Conservation (phyloP, 1,140 invertebrate genomes). For the Paramacrobiotus metropolitanus region DNA sequence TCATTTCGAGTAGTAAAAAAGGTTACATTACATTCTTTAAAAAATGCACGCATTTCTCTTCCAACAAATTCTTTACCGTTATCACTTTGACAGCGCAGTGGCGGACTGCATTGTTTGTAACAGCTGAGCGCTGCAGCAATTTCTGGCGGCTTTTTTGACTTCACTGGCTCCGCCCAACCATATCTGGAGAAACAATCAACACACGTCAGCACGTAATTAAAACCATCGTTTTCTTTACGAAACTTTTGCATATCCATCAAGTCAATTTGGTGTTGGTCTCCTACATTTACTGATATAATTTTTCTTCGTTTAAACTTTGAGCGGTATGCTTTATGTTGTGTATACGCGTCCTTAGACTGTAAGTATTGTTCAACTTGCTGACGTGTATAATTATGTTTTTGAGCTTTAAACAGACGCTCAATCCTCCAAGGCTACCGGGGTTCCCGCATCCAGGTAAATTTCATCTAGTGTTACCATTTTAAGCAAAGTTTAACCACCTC, state of each 20-base stretch:
- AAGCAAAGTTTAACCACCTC: no score
- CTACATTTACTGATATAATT: conserved; percentile 7
- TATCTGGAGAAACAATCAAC: conserved; percentile 15
- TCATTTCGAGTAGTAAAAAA: background rate
- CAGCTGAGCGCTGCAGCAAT: conserved; percentile 10
- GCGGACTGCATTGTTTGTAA: conserved; percentile 6
- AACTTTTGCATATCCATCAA: conserved; percentile 12
- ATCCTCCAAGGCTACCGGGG: background rate
- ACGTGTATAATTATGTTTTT: background rate
- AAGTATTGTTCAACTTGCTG: background rate
- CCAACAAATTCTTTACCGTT: background rate
- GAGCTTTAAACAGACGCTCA: background rate
- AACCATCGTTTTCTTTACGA: conserved; percentile 12
- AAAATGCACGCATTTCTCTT: background rate
- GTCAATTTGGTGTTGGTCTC: conserved; percentile 15
- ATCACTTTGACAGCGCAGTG: background rate
- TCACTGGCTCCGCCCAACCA: conserved; percentile 13
- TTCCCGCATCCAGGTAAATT: background rate
- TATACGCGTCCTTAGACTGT: background rate
- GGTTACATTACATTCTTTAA: background rate
- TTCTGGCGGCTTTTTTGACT: conserved; percentile 10
- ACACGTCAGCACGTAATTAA: conserved; percentile 13
- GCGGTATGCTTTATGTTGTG: background rate
- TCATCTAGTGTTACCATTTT: no score
- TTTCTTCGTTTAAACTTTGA: background rate